phyloP scores from a whole-genome alignment of 2,113 vertebrate species.

The Mystacornis crossleyi region DNA sequence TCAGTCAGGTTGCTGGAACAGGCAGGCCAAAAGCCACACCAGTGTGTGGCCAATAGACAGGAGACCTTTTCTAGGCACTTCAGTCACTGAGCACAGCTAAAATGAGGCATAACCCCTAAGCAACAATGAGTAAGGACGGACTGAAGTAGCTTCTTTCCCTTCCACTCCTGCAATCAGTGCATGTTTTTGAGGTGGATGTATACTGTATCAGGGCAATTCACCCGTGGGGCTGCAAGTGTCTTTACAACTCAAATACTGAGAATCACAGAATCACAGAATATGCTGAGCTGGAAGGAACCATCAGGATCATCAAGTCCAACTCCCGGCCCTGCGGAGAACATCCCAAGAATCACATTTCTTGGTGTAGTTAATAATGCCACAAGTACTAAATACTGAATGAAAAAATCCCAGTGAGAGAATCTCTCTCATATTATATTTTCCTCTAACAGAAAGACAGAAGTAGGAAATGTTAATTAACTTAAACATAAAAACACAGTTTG shows the following conservation, averaged over 20 bases:
- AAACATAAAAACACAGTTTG: not conserved
- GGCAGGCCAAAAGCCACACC: not conserved
- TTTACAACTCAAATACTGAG: not conserved
- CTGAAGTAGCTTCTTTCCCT: not conserved
- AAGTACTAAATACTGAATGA: not conserved
- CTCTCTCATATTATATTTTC: not conserved
- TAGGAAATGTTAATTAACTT: not conserved
- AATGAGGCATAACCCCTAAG: not conserved
- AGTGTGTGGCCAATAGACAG: not conserved
- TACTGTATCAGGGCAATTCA: not conserved
- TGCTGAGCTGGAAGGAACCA: not conserved
- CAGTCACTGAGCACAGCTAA: not conserved
- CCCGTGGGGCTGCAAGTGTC: rapidly evolving
- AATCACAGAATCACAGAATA: not conserved
- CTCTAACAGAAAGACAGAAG: not conserved
- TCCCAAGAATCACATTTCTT: not conserved
- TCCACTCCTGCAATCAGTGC: not conserved
- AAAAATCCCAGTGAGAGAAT: not conserved
- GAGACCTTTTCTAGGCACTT: not conserved
- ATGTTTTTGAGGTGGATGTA: not conserved
- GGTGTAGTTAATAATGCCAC: not conserved
- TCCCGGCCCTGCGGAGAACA: not conserved
- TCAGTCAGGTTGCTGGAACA: not conserved
- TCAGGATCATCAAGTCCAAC: not conserved
- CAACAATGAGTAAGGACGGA: not conserved